phyloP scores from a whole-genome alignment of 1,140 invertebrate species.

The Drosophila sp. region DNA sequence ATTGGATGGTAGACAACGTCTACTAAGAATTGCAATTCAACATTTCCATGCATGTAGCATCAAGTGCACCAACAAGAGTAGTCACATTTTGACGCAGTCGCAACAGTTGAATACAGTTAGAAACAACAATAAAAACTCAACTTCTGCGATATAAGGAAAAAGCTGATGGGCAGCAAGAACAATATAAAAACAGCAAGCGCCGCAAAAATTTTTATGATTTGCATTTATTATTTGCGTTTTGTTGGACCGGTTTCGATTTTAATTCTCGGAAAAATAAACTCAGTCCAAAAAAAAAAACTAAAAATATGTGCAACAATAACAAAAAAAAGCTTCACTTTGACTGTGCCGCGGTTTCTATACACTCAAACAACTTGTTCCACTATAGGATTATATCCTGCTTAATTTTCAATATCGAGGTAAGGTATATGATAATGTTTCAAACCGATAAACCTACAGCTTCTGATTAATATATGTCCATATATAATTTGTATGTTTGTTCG shows the following conservation, averaged over 20 bases:
- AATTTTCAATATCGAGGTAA: no score
- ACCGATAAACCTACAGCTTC: no score
- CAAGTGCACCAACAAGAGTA: not conserved
- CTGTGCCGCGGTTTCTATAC: not conserved
- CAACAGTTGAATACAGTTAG: constrained; percentile 19
- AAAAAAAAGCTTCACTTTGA: not conserved
- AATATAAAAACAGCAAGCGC: constrained; percentile 22
- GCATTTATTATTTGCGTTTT: constrained; percentile 4
- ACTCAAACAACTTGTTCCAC: not conserved
- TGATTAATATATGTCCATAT: no score
- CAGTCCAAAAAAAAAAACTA: not conserved
- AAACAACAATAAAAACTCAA: not conserved
- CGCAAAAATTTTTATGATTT: constrained; percentile 23
- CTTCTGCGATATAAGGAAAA: not conserved
- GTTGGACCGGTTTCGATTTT: constrained; percentile 36
- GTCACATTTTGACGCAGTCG: constrained; percentile 15
- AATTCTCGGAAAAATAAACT: constrained; percentile 48
- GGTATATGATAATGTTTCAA: no score
- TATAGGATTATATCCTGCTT: no score
- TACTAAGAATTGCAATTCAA: constrained; percentile 47
- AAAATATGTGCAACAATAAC: constrained; percentile 25
- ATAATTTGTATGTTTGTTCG: no score
- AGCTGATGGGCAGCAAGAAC: not conserved
- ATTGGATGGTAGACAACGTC: constrained; percentile 22
- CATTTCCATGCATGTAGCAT: constrained; percentile 35